These are phyloP conservation scores for Hypselothyrea guttata DNA, from an alignment of 2,888 invertebrate species.

Conservation along the genomic window DNA sequence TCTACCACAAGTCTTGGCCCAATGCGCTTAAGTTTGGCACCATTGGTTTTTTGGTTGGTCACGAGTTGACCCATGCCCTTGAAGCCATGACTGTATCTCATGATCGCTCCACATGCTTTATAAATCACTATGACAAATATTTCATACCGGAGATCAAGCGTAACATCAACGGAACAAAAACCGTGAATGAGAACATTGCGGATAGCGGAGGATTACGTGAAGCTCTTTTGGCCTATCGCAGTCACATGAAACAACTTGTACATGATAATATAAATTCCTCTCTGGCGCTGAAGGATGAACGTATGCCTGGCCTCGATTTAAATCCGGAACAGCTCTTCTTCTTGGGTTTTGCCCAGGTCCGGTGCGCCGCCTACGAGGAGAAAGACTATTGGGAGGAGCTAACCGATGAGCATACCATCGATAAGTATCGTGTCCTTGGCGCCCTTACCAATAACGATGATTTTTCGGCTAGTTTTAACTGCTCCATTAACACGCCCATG, in stretches of 20 bases:
- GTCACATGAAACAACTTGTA: constrained; percentile 54
- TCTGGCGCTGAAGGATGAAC: constrained; percentile 52
- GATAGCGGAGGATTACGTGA: constrained; percentile 77
- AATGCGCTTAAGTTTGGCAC: constrained; percentile 78
- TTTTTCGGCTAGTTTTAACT: constrained; percentile 71
- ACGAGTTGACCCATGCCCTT: constrained; percentile 80
- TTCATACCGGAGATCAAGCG: constrained; percentile 78
- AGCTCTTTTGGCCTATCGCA: constrained; percentile 70
- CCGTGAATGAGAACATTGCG: constrained; percentile 79
- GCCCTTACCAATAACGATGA: constrained; percentile 76
- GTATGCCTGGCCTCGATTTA: constrained; percentile 77
- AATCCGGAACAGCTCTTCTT: constrained; percentile 80
- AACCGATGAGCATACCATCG: constrained; percentile 70
- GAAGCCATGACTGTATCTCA: constrained; percentile 72
- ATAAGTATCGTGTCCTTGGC: constrained; percentile 79
- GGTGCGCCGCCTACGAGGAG: constrained; percentile 76
- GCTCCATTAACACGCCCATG: constrained; percentile 75
- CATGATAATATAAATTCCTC: constrained; percentile 12
- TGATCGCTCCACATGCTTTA: constrained; percentile 74
- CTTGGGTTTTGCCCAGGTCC: constrained; percentile 78
- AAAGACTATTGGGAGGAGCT: constrained; percentile 78
- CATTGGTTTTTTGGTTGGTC: constrained; percentile 78
- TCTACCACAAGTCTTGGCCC: constrained; percentile 74
- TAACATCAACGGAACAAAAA: constrained; percentile 69
- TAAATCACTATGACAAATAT: constrained; percentile 69